phyloP scores from a whole-genome alignment of 1,140 invertebrate species.

The Brachystomella parvula region DNA sequence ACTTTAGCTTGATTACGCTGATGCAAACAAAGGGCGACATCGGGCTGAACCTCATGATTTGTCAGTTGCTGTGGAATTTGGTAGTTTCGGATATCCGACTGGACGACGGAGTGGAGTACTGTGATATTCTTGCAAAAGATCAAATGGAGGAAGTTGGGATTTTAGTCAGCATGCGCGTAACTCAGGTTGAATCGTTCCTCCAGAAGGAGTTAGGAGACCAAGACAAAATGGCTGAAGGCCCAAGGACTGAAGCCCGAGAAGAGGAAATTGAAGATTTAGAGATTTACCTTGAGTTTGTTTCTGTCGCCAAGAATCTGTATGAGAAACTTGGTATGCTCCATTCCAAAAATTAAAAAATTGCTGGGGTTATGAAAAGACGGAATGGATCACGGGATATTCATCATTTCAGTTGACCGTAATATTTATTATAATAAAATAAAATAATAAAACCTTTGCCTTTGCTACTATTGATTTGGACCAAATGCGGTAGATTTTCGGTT shows the following conservation, averaged over 20 bases:
- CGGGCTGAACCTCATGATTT: conserved; percentile 57
- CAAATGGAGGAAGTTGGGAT: neutral
- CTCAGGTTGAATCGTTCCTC: neutral
- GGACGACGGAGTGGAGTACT: neutral
- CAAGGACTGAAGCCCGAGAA: neutral
- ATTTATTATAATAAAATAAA: too few species aligned
- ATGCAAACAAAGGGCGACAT: conserved; percentile 49
- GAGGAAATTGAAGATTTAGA: conserved; percentile 2
- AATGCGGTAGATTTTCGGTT: neutral
- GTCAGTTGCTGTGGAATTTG: conserved; percentile 60
- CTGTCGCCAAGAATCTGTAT: neutral
- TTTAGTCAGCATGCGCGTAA: neutral
- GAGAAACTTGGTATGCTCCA: neutral
- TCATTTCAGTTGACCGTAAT: too few species aligned
- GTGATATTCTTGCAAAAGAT: neutral
- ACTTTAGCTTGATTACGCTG: conserved; percentile 49
- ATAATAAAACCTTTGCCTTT: too few species aligned
- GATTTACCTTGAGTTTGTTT: conserved; percentile 1
- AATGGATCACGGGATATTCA: too few species aligned
- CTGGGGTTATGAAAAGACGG: too few species aligned
- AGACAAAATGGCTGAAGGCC: neutral
- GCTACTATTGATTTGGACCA: too few species aligned
- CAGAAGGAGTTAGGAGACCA: neutral
- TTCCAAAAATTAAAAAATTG: too few species aligned
- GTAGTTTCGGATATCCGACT: neutral